Conservation (phyloP, 2,888 invertebrate species). For the Lasioglossum pauxillum region DNA sequence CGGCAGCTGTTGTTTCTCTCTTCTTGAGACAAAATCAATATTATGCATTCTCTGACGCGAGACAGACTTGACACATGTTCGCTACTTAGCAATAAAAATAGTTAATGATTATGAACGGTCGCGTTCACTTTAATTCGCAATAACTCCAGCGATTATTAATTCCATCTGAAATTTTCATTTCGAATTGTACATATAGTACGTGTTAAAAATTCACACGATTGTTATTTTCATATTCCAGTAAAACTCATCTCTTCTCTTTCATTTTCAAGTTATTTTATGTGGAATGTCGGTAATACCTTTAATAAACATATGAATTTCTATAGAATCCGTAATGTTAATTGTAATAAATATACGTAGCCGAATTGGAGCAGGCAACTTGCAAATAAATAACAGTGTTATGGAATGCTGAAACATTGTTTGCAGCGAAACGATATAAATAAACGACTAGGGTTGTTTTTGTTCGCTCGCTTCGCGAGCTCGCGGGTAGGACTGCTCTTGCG, state of each 20-base stretch:
- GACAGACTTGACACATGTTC: not conserved
- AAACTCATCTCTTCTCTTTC: not conserved
- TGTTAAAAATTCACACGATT: not conserved
- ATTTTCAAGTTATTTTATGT: not conserved
- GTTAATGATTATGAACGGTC: not conserved
- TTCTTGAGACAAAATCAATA: slow-evolving; percentile 30
- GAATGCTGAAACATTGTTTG: not conserved
- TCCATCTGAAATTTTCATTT: not conserved
- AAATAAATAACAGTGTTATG: not conserved
- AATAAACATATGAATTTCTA: not conserved
- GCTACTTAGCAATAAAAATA: not conserved
- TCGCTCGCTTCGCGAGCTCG: no score
- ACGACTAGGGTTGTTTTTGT: no score
- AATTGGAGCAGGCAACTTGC: not conserved
- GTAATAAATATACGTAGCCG: not conserved
- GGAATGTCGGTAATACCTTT: not conserved
- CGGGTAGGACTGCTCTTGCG: no score
- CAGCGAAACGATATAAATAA: not conserved
- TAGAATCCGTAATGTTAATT: not conserved
- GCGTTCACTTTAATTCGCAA: not conserved
- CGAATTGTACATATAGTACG: not conserved
- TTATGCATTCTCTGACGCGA: slow-evolving; percentile 16
- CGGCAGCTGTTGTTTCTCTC: not conserved
- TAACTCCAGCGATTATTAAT: not conserved
- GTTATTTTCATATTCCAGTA: not conserved